Conservation (phyloP, 2,797 vertebrate species). For the Chaetophractus vellerosus region DNA sequence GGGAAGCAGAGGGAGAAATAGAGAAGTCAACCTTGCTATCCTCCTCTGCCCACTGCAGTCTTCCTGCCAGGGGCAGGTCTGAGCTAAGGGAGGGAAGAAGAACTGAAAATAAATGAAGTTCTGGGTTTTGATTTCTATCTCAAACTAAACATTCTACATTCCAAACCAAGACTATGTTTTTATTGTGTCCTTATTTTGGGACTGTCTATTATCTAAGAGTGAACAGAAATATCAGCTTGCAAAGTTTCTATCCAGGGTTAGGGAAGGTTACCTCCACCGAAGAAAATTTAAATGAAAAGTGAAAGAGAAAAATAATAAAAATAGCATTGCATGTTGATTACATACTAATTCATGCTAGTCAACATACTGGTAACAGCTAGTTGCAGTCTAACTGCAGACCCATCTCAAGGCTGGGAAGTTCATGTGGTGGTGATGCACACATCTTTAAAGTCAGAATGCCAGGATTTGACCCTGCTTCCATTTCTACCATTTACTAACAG, state of each 20-base stretch:
- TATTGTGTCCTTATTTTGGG: neutral
- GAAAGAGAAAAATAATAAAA: neutral
- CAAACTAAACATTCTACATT: neutral
- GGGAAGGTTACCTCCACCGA: neutral
- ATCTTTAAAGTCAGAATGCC: neutral
- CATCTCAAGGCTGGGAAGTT: neutral
- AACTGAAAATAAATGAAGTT: neutral
- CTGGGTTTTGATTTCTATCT: neutral
- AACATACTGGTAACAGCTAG: neutral
- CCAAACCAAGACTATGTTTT: neutral
- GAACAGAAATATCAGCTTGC: neutral
- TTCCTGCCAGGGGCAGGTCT: neutral
- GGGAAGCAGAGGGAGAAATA: neutral
- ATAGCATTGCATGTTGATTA: neutral
- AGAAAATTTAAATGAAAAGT: neutral
- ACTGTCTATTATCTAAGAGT: neutral
- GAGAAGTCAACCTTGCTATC: neutral
- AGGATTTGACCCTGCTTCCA: neutral
- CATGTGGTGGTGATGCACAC: neutral
- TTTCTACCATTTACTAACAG: neutral
- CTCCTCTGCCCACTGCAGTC: neutral
- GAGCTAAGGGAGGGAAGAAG: neutral
- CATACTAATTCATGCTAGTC: neutral
- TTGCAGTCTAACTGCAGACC: too few species aligned
- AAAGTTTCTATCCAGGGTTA: neutral